phyloP scores from a whole-genome alignment of 1,140 invertebrate genomes.

The Bursaphelenchus mucronatus region DNA sequence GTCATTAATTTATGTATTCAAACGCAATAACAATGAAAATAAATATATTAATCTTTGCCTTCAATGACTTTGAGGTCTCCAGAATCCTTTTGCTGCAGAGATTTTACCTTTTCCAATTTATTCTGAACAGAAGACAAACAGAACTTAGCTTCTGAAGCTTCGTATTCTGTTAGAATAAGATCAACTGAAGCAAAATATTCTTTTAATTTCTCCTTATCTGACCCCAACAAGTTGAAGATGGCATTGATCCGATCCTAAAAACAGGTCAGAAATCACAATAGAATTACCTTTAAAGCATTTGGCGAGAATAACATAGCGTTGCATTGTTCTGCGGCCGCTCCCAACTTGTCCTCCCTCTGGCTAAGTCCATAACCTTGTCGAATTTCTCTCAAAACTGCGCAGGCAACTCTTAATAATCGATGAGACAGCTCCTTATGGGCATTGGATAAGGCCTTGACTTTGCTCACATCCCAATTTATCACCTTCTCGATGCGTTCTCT shows the following conservation, averaged over 20 bases:
- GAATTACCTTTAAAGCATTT: conserved; percentile 16
- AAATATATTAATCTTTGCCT: too few relatives aligned
- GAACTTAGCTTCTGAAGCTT: too few relatives aligned
- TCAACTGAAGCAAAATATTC: conserved; percentile 1
- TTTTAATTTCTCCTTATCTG: conserved; percentile 3
- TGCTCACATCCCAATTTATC: conserved; percentile 5
- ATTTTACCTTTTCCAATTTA: too few relatives aligned
- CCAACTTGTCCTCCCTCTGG: conserved; percentile 1
- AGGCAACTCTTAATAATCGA: conserved; percentile 11
- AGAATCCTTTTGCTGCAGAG: too few relatives aligned
- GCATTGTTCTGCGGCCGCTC: conserved; percentile 6
- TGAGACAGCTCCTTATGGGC: conserved; percentile 8
- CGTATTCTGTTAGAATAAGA: too few relatives aligned
- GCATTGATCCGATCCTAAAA: conserved; percentile 20
- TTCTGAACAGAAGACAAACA: too few relatives aligned
- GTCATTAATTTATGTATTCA: too few relatives aligned
- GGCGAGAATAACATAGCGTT: conserved; percentile 6
- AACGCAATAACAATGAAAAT: too few relatives aligned
- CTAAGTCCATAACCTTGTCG: conserved; percentile 17
- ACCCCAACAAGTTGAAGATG: conserved; percentile 9
- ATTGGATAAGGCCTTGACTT: neutral
- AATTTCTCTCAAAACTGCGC: conserved; percentile 1
- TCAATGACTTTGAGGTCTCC: too few relatives aligned
- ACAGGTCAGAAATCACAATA: neutral
- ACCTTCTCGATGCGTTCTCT: conserved; percentile 11